Evolutionary conservation across 2,888 invertebrate genomes (phyloP).

Genomic region (Punctoribates punctum): DNA sequence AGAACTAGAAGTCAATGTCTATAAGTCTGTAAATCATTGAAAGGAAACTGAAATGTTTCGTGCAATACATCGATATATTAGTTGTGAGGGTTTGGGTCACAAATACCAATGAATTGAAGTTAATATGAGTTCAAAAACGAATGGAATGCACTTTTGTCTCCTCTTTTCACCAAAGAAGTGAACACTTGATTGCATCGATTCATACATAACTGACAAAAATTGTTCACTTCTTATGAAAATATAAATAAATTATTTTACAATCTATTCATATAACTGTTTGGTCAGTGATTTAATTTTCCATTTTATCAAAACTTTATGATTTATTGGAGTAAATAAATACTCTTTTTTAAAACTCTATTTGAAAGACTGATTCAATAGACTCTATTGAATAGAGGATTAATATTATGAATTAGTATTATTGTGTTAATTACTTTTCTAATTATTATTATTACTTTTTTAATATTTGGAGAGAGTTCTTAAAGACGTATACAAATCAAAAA

Average conservation of each 20-base stretch:
- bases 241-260: too few relatives aligned
- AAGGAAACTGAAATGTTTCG: background rate
- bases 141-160: constrained; percentile 7
- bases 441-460: too few relatives aligned
- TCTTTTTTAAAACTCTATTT: too few relatives aligned
- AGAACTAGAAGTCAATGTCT: background rate
- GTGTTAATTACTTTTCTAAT: too few relatives aligned
- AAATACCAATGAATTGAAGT: constrained; percentile 22
- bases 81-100: background rate
- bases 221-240: background rate
- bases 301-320: too few relatives aligned
- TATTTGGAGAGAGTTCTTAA: background rate
- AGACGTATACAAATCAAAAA: background rate
- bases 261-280: too few relatives aligned
- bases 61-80: background rate
- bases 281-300: too few relatives aligned
- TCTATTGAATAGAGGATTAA: too few relatives aligned
- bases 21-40: background rate
- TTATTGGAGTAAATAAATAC: too few relatives aligned
- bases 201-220: constrained; percentile 3
- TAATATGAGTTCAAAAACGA: background rate
- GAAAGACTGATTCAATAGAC: too few relatives aligned
- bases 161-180: background rate
- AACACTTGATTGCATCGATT: background rate
- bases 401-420: too few relatives aligned